Evolutionary conservation across 53 echinoderm and acorn worm genomes (phyloP).

Genomic region (Paracentrotus lividus): DNA sequence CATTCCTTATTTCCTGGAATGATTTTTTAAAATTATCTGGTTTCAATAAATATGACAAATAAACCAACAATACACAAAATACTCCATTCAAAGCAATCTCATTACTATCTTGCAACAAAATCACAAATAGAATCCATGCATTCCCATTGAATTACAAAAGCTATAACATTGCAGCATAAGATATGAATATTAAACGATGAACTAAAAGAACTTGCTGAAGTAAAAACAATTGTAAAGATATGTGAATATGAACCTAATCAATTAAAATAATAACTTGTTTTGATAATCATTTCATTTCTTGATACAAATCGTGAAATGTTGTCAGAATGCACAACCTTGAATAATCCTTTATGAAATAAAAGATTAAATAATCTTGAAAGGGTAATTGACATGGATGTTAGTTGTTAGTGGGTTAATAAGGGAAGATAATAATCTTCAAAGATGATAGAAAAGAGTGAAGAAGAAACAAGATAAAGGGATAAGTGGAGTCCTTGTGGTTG

Average conservation of each 20-base stretch:
- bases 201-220: not conserved
- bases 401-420: not conserved
- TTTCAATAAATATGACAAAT: not conserved
- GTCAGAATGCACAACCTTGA: not conserved
- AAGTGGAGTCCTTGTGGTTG: not conserved
- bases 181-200: too few species aligned
- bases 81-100: not conserved
- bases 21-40: not conserved
- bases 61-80: not conserved
- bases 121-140: conserved; percentile 5
- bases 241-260: not conserved
- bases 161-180: not conserved
- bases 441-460: conserved; percentile 18
- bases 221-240: not conserved
- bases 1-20: not conserved
- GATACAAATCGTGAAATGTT: not conserved
- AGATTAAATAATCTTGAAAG: not conserved
- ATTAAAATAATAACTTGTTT: not conserved
- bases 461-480: not conserved
- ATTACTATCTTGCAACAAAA: not conserved
- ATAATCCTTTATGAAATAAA: not conserved
- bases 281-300: not conserved
- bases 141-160: not conserved
- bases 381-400: not conserved
- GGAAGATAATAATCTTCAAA: conserved; percentile 26